These are phyloP conservation scores for Mustela nigripes DNA, from an alignment of 2,113 vertebrate species.

Conservation along the genomic window DNA sequence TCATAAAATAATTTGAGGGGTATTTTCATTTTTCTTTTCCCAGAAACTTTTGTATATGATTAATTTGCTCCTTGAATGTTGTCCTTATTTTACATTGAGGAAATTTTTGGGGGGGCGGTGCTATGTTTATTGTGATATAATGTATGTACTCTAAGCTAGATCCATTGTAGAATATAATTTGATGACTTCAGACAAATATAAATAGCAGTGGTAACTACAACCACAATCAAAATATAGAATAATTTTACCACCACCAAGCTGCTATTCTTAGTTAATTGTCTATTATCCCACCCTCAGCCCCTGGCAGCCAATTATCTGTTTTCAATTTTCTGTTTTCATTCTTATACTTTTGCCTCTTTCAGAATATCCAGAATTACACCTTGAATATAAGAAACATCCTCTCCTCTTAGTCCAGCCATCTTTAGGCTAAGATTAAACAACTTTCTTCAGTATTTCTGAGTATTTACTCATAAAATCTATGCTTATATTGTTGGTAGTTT, in stretches of 20 bases:
- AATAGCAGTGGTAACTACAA: background rate
- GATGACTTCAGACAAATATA: background rate
- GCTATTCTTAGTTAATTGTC: background rate
- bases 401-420: background rate
- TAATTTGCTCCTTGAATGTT: background rate
- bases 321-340: background rate
- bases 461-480: background rate
- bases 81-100: background rate
- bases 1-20: background rate
- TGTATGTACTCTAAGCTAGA: background rate
- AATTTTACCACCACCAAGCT: background rate
- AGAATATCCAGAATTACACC: background rate
- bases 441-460: background rate
- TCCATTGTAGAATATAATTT: background rate
- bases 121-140: background rate
- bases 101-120: background rate
- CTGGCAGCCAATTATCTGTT: background rate
- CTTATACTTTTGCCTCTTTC: background rate
- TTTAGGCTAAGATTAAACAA: background rate
- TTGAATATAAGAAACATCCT: background rate
- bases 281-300: background rate
- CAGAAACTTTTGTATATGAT: background rate
- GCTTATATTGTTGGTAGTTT: background rate
- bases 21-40: background rate
- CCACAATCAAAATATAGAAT: background rate